These are phyloP conservation scores for Polietes domitor DNA, from an alignment of 2,888 invertebrate species.

Conservation along the genomic window DNA sequence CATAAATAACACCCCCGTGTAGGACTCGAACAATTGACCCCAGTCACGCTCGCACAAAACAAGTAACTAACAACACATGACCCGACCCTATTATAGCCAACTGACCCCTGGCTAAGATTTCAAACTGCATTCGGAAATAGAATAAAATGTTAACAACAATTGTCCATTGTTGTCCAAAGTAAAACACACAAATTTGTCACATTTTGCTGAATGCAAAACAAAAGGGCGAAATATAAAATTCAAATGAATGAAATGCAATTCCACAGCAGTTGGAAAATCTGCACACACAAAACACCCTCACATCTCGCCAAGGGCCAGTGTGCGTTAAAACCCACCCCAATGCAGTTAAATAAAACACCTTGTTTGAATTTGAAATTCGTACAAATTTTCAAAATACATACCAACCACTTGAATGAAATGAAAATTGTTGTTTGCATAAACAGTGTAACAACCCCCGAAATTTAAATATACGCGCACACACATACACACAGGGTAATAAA, in stretches of 20 bases:
- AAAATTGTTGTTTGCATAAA: conserved; percentile 29
- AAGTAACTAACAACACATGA: conserved; percentile 52
- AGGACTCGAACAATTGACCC: conserved; percentile 61
- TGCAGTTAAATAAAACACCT: conserved; percentile 64
- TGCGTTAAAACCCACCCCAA: conserved; percentile 10
- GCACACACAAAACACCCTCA: conserved; percentile 48
- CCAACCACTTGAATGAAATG: conserved; percentile 12
- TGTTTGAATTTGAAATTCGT: conserved; percentile 31
- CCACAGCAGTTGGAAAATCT: too few species aligned
- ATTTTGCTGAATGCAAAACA: background rate
- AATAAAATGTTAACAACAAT: conserved; percentile 8
- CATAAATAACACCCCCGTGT: background rate
- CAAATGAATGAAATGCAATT: conserved; percentile 24
- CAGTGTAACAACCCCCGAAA: conserved; percentile 16
- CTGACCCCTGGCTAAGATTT: conserved; percentile 55
- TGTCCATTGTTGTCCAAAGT: background rate
- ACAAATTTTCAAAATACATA: conserved; percentile 9
- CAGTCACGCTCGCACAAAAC: conserved; percentile 28
- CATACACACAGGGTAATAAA: conserved; percentile 34
- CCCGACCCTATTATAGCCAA: conserved; percentile 33
- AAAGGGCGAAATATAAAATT: background rate
- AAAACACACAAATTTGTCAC: conserved; percentile 13
- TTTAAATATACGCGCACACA: conserved; percentile 9
- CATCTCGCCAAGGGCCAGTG: background rate
- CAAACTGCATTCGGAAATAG: background rate